phyloP scores from a whole-genome alignment of 2,888 invertebrate genomes.

The Apamea crenata region DNA sequence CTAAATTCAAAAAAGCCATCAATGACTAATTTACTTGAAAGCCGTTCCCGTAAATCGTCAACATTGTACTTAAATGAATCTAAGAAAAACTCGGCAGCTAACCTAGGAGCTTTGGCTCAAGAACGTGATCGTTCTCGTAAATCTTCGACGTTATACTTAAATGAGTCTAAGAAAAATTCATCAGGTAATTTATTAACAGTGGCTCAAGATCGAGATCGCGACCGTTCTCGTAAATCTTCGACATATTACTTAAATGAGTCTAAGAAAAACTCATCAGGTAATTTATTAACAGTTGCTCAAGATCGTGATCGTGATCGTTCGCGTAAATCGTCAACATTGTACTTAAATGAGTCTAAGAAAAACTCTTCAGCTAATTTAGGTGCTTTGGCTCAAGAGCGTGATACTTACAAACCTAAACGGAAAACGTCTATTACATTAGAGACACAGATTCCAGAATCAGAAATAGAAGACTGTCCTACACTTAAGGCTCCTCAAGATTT shows the following conservation, averaged over 20 bases:
- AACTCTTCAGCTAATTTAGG: slow-evolving; percentile 85
- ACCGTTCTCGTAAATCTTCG: slow-evolving; percentile 86
- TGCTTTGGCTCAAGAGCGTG: slow-evolving; percentile 80
- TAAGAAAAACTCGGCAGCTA: slow-evolving; percentile 85
- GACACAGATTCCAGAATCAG: slow-evolving; percentile 86
- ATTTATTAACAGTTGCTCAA: slow-evolving; percentile 81
- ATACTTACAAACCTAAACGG: slow-evolving; percentile 82
- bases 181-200: slow-evolving; percentile 82
- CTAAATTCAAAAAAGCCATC: slow-evolving; percentile 87
- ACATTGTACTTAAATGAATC: slow-evolving; percentile 88
- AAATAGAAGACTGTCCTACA: slow-evolving; percentile 88
- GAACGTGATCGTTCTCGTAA: slow-evolving; percentile 85
- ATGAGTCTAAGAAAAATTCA: slow-evolving; percentile 89
- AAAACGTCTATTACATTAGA: slow-evolving; percentile 83
- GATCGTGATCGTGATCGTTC: slow-evolving; percentile 83
- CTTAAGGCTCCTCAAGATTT: slow-evolving; percentile 88
- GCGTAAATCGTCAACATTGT: slow-evolving; percentile 85
- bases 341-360: slow-evolving; percentile 88
- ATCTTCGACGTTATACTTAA: slow-evolving; percentile 86
- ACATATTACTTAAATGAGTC: slow-evolving; percentile 88
- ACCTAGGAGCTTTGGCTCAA: slow-evolving; percentile 80
- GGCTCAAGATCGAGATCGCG: slow-evolving; percentile 78
- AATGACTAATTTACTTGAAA: slow-evolving; percentile 86
- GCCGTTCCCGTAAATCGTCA: slow-evolving; percentile 85
- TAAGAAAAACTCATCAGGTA: slow-evolving; percentile 85